phyloP scores from a whole-genome alignment of 2,888 invertebrate genomes.

The Cephonodes hylas region DNA sequence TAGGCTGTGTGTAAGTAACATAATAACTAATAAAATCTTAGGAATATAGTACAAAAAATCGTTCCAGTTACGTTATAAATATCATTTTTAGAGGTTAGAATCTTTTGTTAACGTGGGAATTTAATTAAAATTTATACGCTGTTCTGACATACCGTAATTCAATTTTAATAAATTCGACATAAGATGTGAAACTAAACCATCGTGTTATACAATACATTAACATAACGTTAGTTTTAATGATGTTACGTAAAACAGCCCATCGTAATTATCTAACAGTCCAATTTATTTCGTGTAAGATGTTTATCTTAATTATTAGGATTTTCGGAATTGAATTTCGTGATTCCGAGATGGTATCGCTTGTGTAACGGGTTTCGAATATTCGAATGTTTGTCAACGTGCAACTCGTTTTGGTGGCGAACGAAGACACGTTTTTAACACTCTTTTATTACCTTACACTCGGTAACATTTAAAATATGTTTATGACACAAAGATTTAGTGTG shows the following conservation, averaged over 20 bases:
- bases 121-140: background rate
- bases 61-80: too few relatives aligned
- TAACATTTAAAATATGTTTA: too few relatives aligned
- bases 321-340: background rate
- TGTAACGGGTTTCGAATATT: background rate
- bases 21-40: too few relatives aligned
- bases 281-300: background rate
- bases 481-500: too few relatives aligned
- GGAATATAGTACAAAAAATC: too few relatives aligned
- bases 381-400: background rate
- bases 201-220: slow-evolving; percentile 7
- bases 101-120: background rate
- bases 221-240: slow-evolving; percentile 4
- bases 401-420: background rate
- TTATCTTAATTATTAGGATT: slow-evolving; percentile 6
- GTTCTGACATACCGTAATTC: background rate
- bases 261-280: slow-evolving; percentile 4
- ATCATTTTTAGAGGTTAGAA: too few relatives aligned
- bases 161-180: background rate
- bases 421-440: background rate
- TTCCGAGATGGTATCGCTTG: background rate
- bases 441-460: too few relatives aligned
- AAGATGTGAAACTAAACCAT: background rate
- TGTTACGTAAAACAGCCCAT: background rate
- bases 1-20: too few relatives aligned